Percentiles rank a stretch among this genome's conserved stretches.
phyloP scores from a whole-genome alignment of 2,888 invertebrate genomes.

The Villa cingulata region DNA sequence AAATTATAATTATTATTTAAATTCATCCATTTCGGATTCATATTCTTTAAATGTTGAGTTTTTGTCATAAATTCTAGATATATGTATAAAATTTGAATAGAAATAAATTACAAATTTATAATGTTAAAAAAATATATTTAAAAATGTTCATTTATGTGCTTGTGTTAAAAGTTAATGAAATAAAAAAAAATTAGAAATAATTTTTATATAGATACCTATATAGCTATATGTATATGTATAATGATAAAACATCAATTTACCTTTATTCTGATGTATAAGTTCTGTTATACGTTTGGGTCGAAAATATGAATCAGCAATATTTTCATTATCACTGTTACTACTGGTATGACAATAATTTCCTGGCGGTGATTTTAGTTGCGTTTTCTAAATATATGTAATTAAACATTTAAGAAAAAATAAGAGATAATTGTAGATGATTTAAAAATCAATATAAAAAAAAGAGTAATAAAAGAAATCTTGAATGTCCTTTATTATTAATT shows the following conservation, averaged over 20 bases:
- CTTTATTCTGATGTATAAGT: conserved; percentile 42
- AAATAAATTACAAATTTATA: no score
- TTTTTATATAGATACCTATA: no score
- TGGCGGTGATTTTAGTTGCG: no score
- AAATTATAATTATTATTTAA: not conserved
- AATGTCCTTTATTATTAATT: no score
- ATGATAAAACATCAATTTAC: conserved; percentile 13
- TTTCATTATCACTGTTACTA: conserved; percentile 17
- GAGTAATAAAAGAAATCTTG: not conserved
- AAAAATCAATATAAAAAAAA: not conserved
- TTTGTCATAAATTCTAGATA: not conserved
- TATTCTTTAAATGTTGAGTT: not conserved
- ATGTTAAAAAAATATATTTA: no score
- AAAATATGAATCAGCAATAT: conserved; percentile 59
- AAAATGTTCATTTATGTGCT: no score
- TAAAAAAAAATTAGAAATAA: no score
- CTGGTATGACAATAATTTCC: not conserved
- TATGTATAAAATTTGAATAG: no score
- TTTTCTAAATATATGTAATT: no score
- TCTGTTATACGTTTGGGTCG: conserved; percentile 49
- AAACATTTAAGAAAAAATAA: no score
- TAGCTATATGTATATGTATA: no score
- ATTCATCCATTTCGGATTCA: not conserved
- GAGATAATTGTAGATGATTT: not conserved
- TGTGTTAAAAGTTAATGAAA: no score